Percentiles rank a stretch among this genome's conserved stretches.
phyloP scores from a whole-genome alignment of 2,113 vertebrate species.

The Microcebus jonahi region DNA sequence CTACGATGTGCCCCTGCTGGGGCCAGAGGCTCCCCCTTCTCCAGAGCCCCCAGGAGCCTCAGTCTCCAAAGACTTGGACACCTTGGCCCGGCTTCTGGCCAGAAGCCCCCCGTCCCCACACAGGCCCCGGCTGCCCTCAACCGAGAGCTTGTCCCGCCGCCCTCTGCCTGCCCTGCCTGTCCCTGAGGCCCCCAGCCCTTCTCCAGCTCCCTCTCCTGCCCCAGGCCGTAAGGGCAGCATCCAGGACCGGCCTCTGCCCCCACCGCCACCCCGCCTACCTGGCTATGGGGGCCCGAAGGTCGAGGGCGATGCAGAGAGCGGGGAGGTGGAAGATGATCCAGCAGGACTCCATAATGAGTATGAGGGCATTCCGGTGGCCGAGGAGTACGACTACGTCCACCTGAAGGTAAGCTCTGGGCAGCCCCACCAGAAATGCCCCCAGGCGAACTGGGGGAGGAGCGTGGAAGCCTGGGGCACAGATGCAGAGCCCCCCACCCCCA shows the following conservation, averaged over 20 bases:
- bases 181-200: slow-evolving; percentile 73
- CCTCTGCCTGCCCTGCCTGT: slow-evolving; percentile 92
- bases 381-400: slow-evolving; percentile 85
- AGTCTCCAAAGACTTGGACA: slow-evolving; percentile 65
- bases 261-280: slow-evolving; percentile 88
- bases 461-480: background rate
- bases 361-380: slow-evolving; percentile 87
- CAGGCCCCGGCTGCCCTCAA: slow-evolving; percentile 90
- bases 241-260: slow-evolving; percentile 93
- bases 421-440: background rate
- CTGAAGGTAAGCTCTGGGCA: slow-evolving; percentile 78
- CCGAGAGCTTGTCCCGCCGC: slow-evolving; percentile 92
- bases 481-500: background rate
- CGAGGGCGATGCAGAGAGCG: slow-evolving; percentile 59
- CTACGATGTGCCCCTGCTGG: slow-evolving; percentile 91
- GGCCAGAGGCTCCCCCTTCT: slow-evolving; percentile 62
- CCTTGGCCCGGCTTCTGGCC: slow-evolving; percentile 70
- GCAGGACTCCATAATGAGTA: slow-evolving; percentile 91
- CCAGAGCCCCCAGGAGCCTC: slow-evolving; percentile 51
- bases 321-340: slow-evolving; percentile 4
- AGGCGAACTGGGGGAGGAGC: background rate
- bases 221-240: slow-evolving; percentile 93
- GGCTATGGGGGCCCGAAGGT: slow-evolving; percentile 66
- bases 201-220: slow-evolving; percentile 86
- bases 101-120: slow-evolving; percentile 78